phyloP scores from a whole-genome alignment of 1,140 invertebrate species.

The Drosophila subpulchrella region DNA sequence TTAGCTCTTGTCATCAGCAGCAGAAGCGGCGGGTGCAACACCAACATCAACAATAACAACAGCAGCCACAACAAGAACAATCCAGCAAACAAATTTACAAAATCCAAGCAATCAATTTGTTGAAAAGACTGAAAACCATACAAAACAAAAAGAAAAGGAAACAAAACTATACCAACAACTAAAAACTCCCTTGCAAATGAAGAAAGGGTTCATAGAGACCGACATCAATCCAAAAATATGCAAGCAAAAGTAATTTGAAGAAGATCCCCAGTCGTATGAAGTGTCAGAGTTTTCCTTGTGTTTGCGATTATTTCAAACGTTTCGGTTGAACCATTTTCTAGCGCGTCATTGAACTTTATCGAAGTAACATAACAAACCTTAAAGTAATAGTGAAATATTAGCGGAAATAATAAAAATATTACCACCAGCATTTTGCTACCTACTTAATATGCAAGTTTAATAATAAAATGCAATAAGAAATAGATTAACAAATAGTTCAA shows the following conservation, averaged over 20 bases:
- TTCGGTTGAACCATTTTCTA: constrained; percentile 46
- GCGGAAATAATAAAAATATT: constrained; percentile 71
- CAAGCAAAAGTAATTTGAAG: constrained; percentile 2
- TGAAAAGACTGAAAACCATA: constrained; percentile 70
- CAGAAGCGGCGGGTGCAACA: constrained; percentile 11
- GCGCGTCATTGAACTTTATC: constrained; percentile 49
- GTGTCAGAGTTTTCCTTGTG: constrained; percentile 27
- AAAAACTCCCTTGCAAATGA: constrained; percentile 19
- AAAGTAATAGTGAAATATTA: constrained; percentile 75
- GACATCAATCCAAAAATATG: constrained; percentile 20
- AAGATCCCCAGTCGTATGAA: constrained; percentile 42
- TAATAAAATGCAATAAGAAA: constrained; percentile 48
- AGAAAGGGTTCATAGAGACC: constrained; percentile 49
- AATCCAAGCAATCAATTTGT: constrained; percentile 79
- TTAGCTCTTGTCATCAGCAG: constrained; percentile 42
- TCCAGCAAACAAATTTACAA: constrained; percentile 80
- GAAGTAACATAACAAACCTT: constrained; percentile 29
- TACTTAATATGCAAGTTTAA: constrained; percentile 71
- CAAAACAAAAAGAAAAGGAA: constrained; percentile 25
- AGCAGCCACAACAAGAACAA: constrained; percentile 66
- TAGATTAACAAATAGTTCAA: constrained; percentile 63
- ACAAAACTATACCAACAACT: constrained; percentile 18
- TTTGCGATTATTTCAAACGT: constrained; percentile 30
- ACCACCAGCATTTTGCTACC: constrained; percentile 77
- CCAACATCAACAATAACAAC: constrained; percentile 27